Conservation (phyloP, 1,140 invertebrate genomes). For the Aricia agestis region DNA sequence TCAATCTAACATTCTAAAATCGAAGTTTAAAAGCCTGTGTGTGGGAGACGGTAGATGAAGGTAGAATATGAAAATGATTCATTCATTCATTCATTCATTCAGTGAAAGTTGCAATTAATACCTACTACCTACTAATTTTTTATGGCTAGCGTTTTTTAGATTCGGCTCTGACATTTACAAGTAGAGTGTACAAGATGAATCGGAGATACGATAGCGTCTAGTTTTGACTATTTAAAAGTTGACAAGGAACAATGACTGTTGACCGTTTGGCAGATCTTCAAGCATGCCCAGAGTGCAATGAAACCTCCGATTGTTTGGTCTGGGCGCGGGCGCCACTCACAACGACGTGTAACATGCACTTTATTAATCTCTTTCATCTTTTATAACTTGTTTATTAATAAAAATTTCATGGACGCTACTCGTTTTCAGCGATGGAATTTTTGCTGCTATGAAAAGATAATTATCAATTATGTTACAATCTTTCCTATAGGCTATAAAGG, state of each 20-base stretch:
- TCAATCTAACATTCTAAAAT: no score
- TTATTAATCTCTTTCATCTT: constrained; percentile 9
- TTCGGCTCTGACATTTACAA: not conserved
- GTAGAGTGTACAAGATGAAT: not conserved
- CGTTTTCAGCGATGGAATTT: not conserved
- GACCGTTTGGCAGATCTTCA: constrained; percentile 33
- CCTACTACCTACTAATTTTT: not conserved
- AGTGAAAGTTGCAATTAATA: no score
- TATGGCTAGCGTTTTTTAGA: not conserved
- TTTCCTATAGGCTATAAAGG: not conserved
- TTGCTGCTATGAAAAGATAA: not conserved
- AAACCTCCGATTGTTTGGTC: constrained; percentile 43
- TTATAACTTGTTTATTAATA: not conserved
- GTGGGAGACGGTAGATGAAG: no score
- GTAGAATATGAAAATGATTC: no score
- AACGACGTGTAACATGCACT: constrained; percentile 12
- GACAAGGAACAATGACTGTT: constrained; percentile 16
- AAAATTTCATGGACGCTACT: not conserved
- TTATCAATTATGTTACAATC: not conserved
- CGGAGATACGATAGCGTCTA: constrained; percentile 1
- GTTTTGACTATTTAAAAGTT: constrained; percentile 24
- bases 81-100: no score
- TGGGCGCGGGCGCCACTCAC: constrained; percentile 24
- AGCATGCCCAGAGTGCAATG: constrained; percentile 35
- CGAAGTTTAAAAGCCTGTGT: no score